These are phyloP conservation scores for Melanotaenia trifasciata DNA, from an alignment of 2,797 vertebrate species.

Conservation along the genomic window DNA sequence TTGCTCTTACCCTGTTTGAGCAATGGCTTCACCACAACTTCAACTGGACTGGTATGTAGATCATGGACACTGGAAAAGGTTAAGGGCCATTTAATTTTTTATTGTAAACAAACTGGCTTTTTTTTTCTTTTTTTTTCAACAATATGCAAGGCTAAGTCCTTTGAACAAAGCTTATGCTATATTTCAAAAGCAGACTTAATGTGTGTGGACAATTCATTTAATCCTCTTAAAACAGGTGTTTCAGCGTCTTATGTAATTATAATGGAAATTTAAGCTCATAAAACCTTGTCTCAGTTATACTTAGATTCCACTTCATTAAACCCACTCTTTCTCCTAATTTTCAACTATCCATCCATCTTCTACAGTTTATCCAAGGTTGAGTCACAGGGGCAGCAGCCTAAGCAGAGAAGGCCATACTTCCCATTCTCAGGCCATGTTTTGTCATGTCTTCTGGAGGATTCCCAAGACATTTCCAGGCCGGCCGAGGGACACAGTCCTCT, in stretches of 20 bases:
- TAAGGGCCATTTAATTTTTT: slow-evolving; percentile 12
- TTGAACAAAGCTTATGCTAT: neutral
- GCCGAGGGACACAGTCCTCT: too few relatives aligned
- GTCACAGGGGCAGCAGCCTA: too few relatives aligned
- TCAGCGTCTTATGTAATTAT: neutral
- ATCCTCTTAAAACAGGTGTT: neutral
- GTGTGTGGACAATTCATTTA: neutral
- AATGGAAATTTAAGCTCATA: neutral
- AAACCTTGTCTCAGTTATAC: too few relatives aligned
- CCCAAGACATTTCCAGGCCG: too few relatives aligned
- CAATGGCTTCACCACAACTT: slow-evolving; percentile 23
- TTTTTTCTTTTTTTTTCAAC: neutral
- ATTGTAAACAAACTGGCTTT: neutral
- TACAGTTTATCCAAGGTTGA: too few relatives aligned
- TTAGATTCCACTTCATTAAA: too few relatives aligned
- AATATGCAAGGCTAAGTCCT: neutral
- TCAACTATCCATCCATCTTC: too few relatives aligned
- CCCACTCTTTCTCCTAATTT: too few relatives aligned
- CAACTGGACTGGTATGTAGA: slow-evolving; percentile 19
- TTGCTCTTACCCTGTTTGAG: slow-evolving; percentile 41
- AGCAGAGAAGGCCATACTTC: too few relatives aligned
- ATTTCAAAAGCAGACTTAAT: neutral
- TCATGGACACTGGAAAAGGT: slow-evolving; percentile 1
- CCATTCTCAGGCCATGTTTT: too few relatives aligned
- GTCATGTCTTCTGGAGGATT: too few relatives aligned